Evolutionary conservation across 1,140 invertebrate species (phyloP).

Genomic region (Pantala flavescens): DNA sequence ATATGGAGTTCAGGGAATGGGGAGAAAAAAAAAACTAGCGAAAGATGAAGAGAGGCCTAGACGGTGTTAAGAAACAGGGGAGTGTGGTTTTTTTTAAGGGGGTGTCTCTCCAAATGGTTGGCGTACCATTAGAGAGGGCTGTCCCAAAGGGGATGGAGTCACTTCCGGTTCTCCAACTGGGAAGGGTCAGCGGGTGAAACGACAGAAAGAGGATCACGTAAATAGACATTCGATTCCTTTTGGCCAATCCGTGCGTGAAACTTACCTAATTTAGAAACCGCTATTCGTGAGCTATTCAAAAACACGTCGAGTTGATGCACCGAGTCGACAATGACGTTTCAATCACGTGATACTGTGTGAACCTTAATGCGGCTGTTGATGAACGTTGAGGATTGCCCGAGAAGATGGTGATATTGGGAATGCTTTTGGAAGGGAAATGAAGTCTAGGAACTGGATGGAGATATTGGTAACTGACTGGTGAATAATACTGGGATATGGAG

Average conservation of each 20-base stretch:
- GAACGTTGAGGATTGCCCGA: too few relatives aligned
- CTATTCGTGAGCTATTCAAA: background rate
- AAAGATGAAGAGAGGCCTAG: too few relatives aligned
- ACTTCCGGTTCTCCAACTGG: background rate
- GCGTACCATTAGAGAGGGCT: background rate
- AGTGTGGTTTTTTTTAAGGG: background rate
- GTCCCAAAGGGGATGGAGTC: background rate
- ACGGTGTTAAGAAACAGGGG: background rate
- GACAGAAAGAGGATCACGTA: background rate
- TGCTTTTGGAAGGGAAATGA: too few relatives aligned
- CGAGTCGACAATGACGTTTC: too few relatives aligned
- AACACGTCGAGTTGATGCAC: background rate
- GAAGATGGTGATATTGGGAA: too few relatives aligned
- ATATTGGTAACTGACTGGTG: too few relatives aligned
- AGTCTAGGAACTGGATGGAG: too few relatives aligned
- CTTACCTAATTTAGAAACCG: background rate
- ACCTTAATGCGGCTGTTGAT: too few relatives aligned
- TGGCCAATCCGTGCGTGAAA: background rate
- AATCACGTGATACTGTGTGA: too few relatives aligned
- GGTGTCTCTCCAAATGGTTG: background rate
- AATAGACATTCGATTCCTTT: background rate
- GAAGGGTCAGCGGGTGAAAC: background rate
- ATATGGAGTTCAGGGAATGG: too few relatives aligned
- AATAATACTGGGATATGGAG: too few relatives aligned
- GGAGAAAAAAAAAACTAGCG: too few relatives aligned